Evolutionary conservation across 2,797 vertebrate genomes (phyloP).

Genomic region (Xenops minutus): DNA sequence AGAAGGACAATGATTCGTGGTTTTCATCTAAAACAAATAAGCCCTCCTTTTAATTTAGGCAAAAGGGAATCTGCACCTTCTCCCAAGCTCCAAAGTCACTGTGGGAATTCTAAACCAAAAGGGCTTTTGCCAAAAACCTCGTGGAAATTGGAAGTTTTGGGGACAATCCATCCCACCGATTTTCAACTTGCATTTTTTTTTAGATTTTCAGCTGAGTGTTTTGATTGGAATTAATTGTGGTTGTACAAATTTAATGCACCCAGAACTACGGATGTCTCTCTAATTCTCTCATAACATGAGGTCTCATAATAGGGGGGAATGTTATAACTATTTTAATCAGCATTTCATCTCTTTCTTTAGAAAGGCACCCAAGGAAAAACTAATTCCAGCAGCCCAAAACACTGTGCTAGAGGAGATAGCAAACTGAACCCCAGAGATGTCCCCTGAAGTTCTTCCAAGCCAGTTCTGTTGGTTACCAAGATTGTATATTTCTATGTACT

Average conservation of each 20-base stretch:
- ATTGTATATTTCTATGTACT: no score
- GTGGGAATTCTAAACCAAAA: not conserved
- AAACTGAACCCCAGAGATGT: not conserved
- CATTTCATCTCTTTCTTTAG: not conserved
- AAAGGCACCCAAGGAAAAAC: not conserved
- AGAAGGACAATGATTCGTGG: not conserved
- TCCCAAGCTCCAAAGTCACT: not conserved
- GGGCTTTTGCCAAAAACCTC: not conserved
- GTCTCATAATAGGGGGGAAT: not conserved
- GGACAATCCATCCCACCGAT: accelerated
- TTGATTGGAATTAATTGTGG: not conserved
- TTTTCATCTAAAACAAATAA: not conserved
- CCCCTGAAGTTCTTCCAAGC: not conserved
- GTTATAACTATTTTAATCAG: not conserved
- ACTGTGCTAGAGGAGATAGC: not conserved
- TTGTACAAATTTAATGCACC: not conserved
- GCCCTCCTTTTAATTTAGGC: not conserved
- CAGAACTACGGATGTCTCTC: not conserved
- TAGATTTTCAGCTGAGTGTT: not conserved
- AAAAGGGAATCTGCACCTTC: not conserved
- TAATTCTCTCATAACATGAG: not conserved
- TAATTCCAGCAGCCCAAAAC: not conserved
- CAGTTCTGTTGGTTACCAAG: not conserved
- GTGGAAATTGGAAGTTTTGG: not conserved
- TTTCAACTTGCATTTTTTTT: not conserved